Evolutionary conservation across 2,888 invertebrate species (phyloP), one percentile per base, ranked within the genome.

Genomic region (Gymnocheta viridis): DNA sequence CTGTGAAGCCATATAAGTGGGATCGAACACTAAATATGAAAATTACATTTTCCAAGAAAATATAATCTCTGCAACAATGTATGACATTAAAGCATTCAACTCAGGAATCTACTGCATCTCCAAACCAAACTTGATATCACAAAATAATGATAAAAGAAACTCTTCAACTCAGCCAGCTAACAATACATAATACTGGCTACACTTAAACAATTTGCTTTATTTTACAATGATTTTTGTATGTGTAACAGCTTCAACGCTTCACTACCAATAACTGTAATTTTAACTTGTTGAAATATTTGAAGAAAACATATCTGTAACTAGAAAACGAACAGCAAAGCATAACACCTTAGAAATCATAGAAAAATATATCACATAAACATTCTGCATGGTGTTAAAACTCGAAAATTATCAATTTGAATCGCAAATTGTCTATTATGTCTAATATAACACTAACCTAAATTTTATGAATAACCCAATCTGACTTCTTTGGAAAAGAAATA

Each of bases 371-470:
- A 56, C n/a, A 47, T 14, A 47, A 27, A 58, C 17, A n/a, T 58
- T n/a, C 54, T 38, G 2, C 2, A 0, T 7, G 7, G 67, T 67
- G 54, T 24, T 60, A 49, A 32, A 3, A 27, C 27, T 41, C 22
- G 47, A 72, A 72, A 64, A 35, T 74, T 73, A 81, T 81, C 80
- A 69, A 24, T 44, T 62, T 62, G 62, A 81, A 76, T 74, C 73
- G 41, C 51, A 81, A 62, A 62, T 73, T 60, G 49, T 69, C 49
- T 72, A 73, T 73, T 58, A 73, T 51, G 67, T 81, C 81, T 76
- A 70, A 38, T 72, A 69, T 81, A 84, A 78, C 69, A 84, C 84
- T 84, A 84, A 84, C 84, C 84, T 78, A 84, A 81, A 81, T 84
- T 69, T 81, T 38, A 2, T 9, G 54, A 56, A 73, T 73, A 84